A percentile compares a stretch with the other conserved stretches of the same genome.
Conservation (phyloP, 2,797 vertebrate species). For the Coreius guichenoti region DNA sequence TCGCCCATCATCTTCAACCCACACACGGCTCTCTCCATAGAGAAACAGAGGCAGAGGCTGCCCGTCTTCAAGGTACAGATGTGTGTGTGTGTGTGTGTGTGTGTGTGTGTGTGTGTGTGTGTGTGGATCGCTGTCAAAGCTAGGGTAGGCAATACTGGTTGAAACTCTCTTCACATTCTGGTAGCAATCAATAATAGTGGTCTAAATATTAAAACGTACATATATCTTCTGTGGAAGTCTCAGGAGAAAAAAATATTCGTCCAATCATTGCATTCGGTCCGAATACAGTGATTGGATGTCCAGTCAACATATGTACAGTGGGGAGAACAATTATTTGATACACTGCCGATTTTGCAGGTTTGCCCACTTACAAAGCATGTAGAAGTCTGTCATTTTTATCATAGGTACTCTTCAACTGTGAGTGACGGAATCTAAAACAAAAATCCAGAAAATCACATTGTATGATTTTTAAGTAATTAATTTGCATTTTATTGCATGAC, state of each 20-base stretch:
- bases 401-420: no score
- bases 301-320: no score
- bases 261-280: background rate
- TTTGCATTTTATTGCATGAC: no score
- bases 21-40: slow-evolving; percentile 91
- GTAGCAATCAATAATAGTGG: background rate
- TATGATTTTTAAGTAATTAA: no score
- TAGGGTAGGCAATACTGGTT: background rate
- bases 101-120: background rate
- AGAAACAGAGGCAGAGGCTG: slow-evolving; percentile 96
- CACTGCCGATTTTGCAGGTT: no score
- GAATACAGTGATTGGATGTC: no score
- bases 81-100: background rate
- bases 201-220: background rate
- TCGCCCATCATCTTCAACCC: slow-evolving; percentile 90
- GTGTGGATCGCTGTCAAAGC: background rate
- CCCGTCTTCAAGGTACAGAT: slow-evolving; percentile 93
- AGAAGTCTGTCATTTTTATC: no score
- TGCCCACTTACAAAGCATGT: no score
- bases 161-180: background rate
- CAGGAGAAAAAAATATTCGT: background rate
- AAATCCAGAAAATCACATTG: no score
- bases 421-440: no score
- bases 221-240: background rate
- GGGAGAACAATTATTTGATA: no score